A percentile compares a stretch with the other conserved stretches of the same genome.
Conservation (phyloP, 2,113 vertebrate species). For the Lophotis ruficrista region DNA sequence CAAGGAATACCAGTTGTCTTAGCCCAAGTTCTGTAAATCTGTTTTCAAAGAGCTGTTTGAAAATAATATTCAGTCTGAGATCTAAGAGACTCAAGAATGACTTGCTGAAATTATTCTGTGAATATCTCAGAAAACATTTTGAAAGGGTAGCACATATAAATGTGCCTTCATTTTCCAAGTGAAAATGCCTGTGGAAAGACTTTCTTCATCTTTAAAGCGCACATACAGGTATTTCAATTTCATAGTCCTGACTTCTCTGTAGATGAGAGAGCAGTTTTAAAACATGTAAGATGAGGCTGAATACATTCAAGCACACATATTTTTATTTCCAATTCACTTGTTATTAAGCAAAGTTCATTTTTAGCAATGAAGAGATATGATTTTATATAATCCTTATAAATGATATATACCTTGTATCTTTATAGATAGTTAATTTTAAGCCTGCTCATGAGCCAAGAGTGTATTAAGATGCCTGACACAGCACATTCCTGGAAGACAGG, state of each 20-base stretch:
- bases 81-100: conserved; percentile 28
- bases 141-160: neutral
- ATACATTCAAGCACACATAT: neutral
- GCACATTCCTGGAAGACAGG: neutral
- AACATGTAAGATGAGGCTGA: neutral
- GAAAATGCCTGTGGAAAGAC: neutral
- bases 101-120: conserved; percentile 16
- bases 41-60: conserved; percentile 23
- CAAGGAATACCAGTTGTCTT: neutral
- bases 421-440: neutral
- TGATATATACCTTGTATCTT: neutral
- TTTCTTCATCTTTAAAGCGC: conserved; percentile 10
- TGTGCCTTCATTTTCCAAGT: neutral
- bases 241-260: neutral
- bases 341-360: neutral
- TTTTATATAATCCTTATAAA: neutral
- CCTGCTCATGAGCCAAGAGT: neutral
- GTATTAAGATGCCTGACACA: neutral
- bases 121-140: conserved; percentile 36
- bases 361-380: neutral
- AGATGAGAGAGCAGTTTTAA: conserved; percentile 7
- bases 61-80: conserved; percentile 10
- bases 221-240: conserved; percentile 3
- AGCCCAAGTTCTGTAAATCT: neutral
- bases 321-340: neutral